phyloP scores from a whole-genome alignment of 1,140 invertebrate genomes.

The Zaprionus tsacasi region DNA sequence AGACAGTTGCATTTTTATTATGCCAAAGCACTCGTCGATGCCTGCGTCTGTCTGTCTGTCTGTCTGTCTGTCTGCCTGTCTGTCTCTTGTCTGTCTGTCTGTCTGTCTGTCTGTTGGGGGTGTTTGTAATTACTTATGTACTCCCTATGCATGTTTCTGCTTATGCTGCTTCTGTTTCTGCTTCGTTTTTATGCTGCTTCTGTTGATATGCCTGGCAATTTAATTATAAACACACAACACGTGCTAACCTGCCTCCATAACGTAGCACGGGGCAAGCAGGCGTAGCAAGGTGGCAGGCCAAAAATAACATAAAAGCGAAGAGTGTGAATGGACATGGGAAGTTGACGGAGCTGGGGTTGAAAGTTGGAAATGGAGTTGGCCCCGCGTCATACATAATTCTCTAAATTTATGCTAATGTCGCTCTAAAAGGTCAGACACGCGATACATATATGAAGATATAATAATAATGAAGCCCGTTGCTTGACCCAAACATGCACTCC shows the following conservation, averaged over 20 bases:
- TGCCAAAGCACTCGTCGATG: conserved; percentile 60
- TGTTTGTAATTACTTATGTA: conserved; percentile 33
- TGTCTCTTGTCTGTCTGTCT: not conserved
- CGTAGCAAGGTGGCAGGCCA: conserved; percentile 60
- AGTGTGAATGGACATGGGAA: conserved; percentile 5
- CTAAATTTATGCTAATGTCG: conserved; percentile 26
- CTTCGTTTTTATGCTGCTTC: conserved; percentile 36
- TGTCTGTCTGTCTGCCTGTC: not conserved
- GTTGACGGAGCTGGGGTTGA: conserved; percentile 3
- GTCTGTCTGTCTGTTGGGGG: conserved; percentile 8
- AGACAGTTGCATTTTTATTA: conserved; percentile 76
- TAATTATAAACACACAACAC: conserved; percentile 80
- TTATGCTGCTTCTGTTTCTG: conserved; percentile 8
- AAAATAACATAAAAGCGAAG: conserved; percentile 60
- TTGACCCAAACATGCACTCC: conserved; percentile 4
- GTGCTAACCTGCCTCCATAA: conserved; percentile 55
- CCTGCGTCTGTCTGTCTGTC: not conserved
- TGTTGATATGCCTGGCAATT: conserved; percentile 67
- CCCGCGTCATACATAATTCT: conserved; percentile 15
- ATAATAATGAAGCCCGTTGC: conserved; percentile 4
- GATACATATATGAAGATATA: conserved; percentile 1
- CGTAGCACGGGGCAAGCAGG: not conserved
- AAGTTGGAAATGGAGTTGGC: not conserved
- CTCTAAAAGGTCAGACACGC: conserved; percentile 32
- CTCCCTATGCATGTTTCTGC: conserved; percentile 4